phyloP scores from a whole-genome alignment of 64 coral and sea anemone species.

The Stylophora pistillata region DNA sequence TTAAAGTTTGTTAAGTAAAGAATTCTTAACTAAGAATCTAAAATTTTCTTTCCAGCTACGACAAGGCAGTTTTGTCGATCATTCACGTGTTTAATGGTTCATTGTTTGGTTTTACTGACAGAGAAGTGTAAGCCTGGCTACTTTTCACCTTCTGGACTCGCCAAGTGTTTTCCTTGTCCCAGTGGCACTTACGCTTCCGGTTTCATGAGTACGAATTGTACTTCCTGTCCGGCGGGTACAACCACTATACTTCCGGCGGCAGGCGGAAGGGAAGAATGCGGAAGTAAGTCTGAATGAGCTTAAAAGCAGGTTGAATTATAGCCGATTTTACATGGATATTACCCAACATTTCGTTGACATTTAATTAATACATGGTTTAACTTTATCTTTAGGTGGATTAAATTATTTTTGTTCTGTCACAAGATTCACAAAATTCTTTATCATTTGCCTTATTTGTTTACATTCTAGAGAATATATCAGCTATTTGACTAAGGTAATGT shows the following conservation, averaged over 20 bases:
- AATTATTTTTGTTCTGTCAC: too few relatives aligned
- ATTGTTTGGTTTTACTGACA: constrained; percentile 14
- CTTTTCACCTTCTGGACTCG: constrained; percentile 76
- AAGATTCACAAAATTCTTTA: too few relatives aligned
- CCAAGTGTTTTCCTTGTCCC: constrained; percentile 75
- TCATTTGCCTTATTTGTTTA: too few relatives aligned
- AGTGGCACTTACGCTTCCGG: constrained; percentile 72
- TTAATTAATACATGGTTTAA: too few relatives aligned
- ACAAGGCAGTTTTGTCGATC: background rate
- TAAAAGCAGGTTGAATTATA: too few relatives aligned
- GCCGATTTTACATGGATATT: too few relatives aligned
- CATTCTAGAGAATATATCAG: too few relatives aligned
- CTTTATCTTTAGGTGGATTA: too few relatives aligned
- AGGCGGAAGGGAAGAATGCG: constrained; percentile 78
- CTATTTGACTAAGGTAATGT: too few relatives aligned
- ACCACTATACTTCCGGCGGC: constrained; percentile 74
- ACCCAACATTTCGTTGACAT: too few relatives aligned
- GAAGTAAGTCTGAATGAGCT: constrained; percentile 87
- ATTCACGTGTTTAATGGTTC: background rate
- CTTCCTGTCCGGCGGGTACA: constrained; percentile 79
- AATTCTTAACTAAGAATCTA: too few relatives aligned
- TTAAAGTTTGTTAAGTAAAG: too few relatives aligned
- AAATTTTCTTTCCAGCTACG: background rate
- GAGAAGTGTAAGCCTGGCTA: constrained; percentile 89
- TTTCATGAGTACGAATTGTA: constrained; percentile 72